These are phyloP conservation scores for Patiria miniata DNA, from an alignment of 35 echinoderm and acorn worm species.

Conservation along the genomic window DNA sequence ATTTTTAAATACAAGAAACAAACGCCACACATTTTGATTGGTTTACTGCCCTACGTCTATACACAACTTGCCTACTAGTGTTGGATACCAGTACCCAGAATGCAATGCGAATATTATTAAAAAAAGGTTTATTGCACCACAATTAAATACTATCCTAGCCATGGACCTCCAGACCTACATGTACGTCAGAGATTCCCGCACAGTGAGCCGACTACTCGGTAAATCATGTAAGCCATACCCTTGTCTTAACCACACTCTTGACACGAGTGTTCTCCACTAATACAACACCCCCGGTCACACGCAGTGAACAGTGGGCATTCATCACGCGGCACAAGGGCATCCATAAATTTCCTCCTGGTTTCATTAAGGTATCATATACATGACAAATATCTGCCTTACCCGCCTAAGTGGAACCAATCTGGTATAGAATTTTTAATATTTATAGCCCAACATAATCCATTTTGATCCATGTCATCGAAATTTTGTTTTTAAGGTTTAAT, in stretches of 20 bases:
- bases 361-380: not conserved
- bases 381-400: not conserved
- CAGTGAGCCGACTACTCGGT: not conserved
- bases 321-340: not conserved
- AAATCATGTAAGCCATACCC: slow-evolving; percentile 18
- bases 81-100: too few species aligned
- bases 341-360: not conserved
- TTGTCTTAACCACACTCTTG: not conserved
- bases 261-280: not conserved
- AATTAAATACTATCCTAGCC: too few species aligned
- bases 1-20: too few species aligned
- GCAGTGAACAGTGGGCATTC: not conserved
- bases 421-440: too few species aligned
- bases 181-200: not conserved
- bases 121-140: too few species aligned
- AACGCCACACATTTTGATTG: too few species aligned
- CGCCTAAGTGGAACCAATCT: not conserved
- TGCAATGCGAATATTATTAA: too few species aligned
- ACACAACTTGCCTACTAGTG: too few species aligned
- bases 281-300: not conserved
- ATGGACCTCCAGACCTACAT: not conserved
- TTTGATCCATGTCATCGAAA: too few species aligned
- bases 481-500: too few species aligned
- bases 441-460: too few species aligned
- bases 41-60: too few species aligned